These are phyloP conservation scores for Prochilodus magdalenae DNA, from an alignment of 2,113 vertebrate species.

Conservation along the genomic window DNA sequence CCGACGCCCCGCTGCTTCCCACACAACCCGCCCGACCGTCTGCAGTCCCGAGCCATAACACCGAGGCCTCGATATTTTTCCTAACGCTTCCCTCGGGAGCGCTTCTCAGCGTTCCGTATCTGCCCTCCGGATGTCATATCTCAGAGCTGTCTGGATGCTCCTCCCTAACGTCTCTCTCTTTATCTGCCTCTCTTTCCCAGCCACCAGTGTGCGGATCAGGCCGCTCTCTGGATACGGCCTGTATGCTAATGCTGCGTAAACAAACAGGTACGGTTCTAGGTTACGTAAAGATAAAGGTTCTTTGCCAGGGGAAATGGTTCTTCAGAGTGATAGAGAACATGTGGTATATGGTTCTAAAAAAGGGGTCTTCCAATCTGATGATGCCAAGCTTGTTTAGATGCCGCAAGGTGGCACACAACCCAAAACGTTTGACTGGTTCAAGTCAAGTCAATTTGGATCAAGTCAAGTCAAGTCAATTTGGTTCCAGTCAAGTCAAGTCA, in stretches of 20 bases:
- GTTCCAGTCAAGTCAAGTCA: no score
- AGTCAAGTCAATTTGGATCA: no score
- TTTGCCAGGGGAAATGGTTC: no score
- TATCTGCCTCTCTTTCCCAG: background rate
- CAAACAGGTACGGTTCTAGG: no score
- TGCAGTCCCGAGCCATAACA: conserved; percentile 18
- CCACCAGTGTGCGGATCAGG: background rate
- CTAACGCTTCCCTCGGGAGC: conserved; percentile 13
- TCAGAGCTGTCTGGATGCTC: background rate
- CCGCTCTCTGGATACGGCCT: background rate
- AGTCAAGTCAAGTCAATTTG: no score
- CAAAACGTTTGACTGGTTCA: no score
- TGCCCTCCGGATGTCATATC: conserved; percentile 42
- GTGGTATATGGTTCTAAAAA: no score
- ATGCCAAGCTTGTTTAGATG: no score
- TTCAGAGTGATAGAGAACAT: no score
- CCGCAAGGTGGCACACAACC: no score
- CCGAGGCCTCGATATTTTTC: conserved; percentile 34
- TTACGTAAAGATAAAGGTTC: no score
- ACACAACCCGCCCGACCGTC: conserved; percentile 5
- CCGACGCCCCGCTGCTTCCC: conserved; percentile 21
- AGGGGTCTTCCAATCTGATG: no score
- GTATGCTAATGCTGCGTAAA: background rate
- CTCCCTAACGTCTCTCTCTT: background rate
- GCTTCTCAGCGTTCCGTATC: conserved; percentile 20